phyloP scores from a whole-genome alignment of 2,113 vertebrate genomes.

The Reinhardtius hippoglossoides region DNA sequence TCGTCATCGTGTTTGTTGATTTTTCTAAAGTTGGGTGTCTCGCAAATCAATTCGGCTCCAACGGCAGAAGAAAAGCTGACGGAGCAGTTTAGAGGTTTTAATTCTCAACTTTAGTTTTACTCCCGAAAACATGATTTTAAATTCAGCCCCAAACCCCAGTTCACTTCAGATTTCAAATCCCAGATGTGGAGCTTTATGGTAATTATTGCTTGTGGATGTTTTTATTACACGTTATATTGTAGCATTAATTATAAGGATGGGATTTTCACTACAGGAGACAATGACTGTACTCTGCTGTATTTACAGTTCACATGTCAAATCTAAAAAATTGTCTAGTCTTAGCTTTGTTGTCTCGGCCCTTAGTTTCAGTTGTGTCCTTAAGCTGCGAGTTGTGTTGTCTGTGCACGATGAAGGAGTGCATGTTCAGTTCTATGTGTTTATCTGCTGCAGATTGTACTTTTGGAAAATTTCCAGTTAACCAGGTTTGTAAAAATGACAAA shows the following conservation, averaged over 20 bases:
- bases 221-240: not conserved
- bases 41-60: slow-evolving; percentile 25
- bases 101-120: not conserved
- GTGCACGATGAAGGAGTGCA: not conserved
- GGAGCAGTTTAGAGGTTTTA: not conserved
- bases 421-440: not conserved
- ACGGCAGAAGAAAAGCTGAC: not conserved
- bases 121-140: not conserved
- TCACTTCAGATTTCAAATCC: not conserved
- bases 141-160: not conserved
- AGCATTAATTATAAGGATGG: no score
- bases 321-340: not conserved
- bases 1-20: slow-evolving; percentile 34
- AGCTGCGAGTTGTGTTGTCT: not conserved
- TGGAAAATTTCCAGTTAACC: not conserved
- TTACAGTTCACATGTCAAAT: not conserved
- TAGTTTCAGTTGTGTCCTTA: not conserved
- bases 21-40: slow-evolving; percentile 24
- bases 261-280: not conserved
- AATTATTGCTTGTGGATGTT: not conserved
- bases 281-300: not conserved
- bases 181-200: not conserved
- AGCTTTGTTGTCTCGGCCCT: not conserved
- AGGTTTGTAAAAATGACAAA: not conserved
- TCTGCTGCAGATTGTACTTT: not conserved